Conservation (phyloP, 2,888 invertebrate genomes). For the Lasiommata megera region DNA sequence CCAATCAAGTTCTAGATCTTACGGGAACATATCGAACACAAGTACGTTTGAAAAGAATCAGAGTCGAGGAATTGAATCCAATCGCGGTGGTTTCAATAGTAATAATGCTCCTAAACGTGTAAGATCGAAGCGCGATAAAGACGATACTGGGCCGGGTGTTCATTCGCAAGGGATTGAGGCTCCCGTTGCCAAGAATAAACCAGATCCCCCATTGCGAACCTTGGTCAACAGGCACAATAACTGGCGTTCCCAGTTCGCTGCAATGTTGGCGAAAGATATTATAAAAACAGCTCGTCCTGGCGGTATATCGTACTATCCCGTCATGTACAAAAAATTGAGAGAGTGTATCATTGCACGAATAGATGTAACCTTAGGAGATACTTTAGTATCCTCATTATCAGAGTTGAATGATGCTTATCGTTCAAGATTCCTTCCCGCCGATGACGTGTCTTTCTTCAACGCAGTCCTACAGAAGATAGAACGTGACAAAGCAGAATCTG, state of each 20-base stretch:
- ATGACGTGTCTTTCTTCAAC: slow-evolving; percentile 24
- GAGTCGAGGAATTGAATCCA: neutral
- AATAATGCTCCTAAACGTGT: neutral
- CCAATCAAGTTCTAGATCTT: neutral
- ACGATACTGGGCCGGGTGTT: neutral
- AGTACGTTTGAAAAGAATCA: slow-evolving; percentile 6
- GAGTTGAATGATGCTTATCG: slow-evolving; percentile 34
- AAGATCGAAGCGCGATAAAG: neutral
- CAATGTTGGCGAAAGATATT: slow-evolving; percentile 22
- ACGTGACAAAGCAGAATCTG: slow-evolving; percentile 9
- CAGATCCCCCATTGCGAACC: neutral
- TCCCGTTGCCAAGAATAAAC: neutral
- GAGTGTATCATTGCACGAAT: slow-evolving; percentile 35
- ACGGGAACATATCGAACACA: slow-evolving; percentile 15
- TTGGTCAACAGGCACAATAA: neutral
- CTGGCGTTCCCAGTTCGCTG: slow-evolving; percentile 22
- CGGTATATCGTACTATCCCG: neutral
- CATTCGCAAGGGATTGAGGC: neutral
- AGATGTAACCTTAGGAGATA: slow-evolving; percentile 34
- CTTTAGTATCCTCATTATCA: neutral
- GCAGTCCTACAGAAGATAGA: slow-evolving; percentile 27
- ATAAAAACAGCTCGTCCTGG: slow-evolving; percentile 1
- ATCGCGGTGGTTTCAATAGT: neutral
- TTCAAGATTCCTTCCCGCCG: slow-evolving; percentile 15
- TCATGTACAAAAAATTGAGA: slow-evolving; percentile 26